phyloP scores from a whole-genome alignment of 1,140 invertebrate species.

The Aplysia californica region DNA sequence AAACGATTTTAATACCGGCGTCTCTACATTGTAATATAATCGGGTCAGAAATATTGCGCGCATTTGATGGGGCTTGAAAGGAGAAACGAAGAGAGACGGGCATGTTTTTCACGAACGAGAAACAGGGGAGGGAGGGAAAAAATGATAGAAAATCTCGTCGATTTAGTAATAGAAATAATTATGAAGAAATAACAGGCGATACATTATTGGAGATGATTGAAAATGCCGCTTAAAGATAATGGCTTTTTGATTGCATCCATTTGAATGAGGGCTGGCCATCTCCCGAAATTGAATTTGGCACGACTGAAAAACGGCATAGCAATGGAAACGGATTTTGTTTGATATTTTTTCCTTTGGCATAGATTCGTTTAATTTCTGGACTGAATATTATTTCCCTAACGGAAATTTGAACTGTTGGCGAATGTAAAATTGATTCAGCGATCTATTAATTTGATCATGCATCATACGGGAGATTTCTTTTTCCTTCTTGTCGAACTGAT shows the following conservation, averaged over 20 bases:
- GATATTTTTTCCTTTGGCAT: slow-evolving; percentile 22
- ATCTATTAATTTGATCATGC: slow-evolving; percentile 23
- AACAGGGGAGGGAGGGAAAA: neutral
- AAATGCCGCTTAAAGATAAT: slow-evolving; percentile 17
- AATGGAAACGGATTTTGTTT: slow-evolving; percentile 8
- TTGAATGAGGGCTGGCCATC: neutral
- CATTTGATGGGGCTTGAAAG: too few species aligned
- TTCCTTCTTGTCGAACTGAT: too few species aligned
- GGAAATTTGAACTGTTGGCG: slow-evolving; percentile 22
- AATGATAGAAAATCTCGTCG: neutral
- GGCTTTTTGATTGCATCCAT: neutral
- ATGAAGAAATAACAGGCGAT: slow-evolving; percentile 22
- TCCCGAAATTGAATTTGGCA: slow-evolving; percentile 23
- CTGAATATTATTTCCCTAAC: slow-evolving; percentile 25
- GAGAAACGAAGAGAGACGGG: too few species aligned
- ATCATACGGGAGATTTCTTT: neutral
- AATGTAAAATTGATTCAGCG: slow-evolving; percentile 21
- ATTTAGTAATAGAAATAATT: slow-evolving; percentile 25
- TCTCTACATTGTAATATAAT: too few species aligned
- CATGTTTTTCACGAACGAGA: too few species aligned
- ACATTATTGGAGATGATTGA: slow-evolving; percentile 16
- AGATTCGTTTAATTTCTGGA: slow-evolving; percentile 24
- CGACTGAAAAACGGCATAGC: slow-evolving; percentile 5
- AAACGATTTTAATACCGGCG: too few species aligned
- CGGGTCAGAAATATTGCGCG: too few species aligned